phyloP scores from a whole-genome alignment of 2,113 vertebrate species.

The Trematocara nigrifrons region DNA sequence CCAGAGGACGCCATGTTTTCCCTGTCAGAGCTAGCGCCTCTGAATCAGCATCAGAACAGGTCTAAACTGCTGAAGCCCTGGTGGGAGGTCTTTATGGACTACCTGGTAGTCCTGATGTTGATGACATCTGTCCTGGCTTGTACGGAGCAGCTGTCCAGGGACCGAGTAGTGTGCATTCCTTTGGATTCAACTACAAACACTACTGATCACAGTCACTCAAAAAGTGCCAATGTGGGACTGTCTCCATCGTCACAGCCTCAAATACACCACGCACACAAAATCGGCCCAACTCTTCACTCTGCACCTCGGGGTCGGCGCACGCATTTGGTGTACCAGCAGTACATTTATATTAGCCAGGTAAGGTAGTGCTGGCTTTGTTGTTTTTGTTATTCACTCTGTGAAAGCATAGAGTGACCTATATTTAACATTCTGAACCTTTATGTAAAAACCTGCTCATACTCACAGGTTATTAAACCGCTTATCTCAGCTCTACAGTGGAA shows the following conservation, averaged over 20 bases:
- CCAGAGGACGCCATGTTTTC: slow-evolving; percentile 69
- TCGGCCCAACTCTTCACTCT: background rate
- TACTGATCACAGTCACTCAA: background rate
- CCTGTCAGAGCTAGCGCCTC: slow-evolving; percentile 71
- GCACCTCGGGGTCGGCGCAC: slow-evolving; percentile 51
- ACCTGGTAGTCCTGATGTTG: slow-evolving; percentile 78
- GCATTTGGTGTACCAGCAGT: slow-evolving; percentile 78
- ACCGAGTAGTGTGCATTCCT: slow-evolving; percentile 76
- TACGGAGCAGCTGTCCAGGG: slow-evolving; percentile 75
- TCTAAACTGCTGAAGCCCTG: slow-evolving; percentile 78
- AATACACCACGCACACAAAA: background rate
- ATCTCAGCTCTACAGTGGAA: background rate
- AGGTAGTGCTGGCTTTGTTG: background rate
- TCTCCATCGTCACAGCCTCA: background rate
- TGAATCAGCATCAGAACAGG: slow-evolving; percentile 63
- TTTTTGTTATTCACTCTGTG: background rate
- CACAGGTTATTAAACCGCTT: background rate
- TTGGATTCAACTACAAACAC: background rate
- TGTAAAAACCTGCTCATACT: background rate
- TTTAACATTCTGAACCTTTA: background rate
- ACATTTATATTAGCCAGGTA: slow-evolving; percentile 75
- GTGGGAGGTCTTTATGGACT: slow-evolving; percentile 85
- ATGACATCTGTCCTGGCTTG: slow-evolving; percentile 76
- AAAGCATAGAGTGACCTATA: background rate
- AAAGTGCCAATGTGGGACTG: background rate